These are phyloP conservation scores for Trypoxylon attenuatum DNA, from an alignment of 2,888 invertebrate genomes.

Conservation along the genomic window DNA sequence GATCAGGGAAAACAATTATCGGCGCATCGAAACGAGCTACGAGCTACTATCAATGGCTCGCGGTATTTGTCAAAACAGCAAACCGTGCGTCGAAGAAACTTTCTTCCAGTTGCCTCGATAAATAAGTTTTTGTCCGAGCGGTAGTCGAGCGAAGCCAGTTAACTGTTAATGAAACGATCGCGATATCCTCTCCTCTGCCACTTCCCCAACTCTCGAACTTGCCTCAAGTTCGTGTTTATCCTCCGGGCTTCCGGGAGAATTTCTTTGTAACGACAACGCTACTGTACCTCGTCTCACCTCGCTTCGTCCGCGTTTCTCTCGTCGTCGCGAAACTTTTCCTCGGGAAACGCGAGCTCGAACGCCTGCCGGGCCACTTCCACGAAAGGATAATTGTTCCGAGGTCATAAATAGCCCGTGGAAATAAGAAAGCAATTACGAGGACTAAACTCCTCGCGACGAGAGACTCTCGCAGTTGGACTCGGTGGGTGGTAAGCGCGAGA, in stretches of 20 bases:
- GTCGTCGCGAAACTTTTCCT: slow-evolving; percentile 15
- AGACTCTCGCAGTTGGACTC: no score
- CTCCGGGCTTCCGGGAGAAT: slow-evolving; percentile 34
- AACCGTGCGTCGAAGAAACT: slow-evolving; percentile 1
- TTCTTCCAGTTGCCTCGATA: slow-evolving; percentile 25
- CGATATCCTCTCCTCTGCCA: slow-evolving; percentile 5
- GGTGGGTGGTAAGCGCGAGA: no score
- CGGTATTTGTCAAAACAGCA: slow-evolving; percentile 37
- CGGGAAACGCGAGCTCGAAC: no score
- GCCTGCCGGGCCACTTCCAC: not conserved
- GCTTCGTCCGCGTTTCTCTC: slow-evolving; percentile 13
- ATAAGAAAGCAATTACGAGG: no score
- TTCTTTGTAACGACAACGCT: no score
- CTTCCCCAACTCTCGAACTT: slow-evolving; percentile 2
- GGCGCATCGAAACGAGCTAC: slow-evolving; percentile 17
- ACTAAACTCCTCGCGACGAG: no score
- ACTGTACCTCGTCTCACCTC: no score
- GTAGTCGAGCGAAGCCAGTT: slow-evolving; percentile 12
- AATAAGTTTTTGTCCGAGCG: slow-evolving; percentile 34
- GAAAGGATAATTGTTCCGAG: not conserved
- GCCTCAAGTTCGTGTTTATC: slow-evolving; percentile 42
- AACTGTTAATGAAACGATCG: slow-evolving; percentile 47
- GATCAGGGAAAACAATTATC: slow-evolving; percentile 31
- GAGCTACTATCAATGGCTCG: slow-evolving; percentile 7
- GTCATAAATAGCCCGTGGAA: not conserved